phyloP scores from a whole-genome alignment of 2,113 vertebrate species.

The Saimiri boliviensis region DNA sequence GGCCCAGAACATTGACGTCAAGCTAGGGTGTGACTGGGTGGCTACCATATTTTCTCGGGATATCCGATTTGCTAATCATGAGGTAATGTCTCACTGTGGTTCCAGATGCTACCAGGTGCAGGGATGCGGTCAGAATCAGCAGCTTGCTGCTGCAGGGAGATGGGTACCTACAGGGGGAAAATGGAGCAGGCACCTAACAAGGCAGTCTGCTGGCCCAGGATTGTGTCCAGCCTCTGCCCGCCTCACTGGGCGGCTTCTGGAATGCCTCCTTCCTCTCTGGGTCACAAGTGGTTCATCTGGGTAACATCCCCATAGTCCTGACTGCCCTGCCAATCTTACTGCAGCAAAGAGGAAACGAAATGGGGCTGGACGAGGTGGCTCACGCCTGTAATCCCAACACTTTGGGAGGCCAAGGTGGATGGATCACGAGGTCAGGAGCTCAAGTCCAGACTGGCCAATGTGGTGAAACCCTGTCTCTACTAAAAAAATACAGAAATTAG shows the following conservation, averaged over 20 bases:
- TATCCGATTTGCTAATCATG: slow-evolving; percentile 96
- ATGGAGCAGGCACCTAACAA: background rate
- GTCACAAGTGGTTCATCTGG: background rate
- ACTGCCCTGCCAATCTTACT: background rate
- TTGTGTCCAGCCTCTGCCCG: background rate
- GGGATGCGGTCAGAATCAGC: accelerated
- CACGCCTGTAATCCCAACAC: too few species aligned
- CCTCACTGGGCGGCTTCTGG: background rate
- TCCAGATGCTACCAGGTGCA: too few species aligned
- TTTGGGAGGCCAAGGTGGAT: too few species aligned
- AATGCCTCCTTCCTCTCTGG: too few species aligned
- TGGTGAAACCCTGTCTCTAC: too few species aligned
- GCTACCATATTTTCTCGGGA: slow-evolving; percentile 96
- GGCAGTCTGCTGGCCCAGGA: background rate
- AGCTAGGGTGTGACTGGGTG: slow-evolving; percentile 96
- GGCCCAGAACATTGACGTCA: slow-evolving; percentile 91
- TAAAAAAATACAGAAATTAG: too few species aligned
- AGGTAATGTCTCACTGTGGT: slow-evolving; percentile 84
- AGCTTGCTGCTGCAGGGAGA: background rate
- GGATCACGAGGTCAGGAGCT: too few species aligned
- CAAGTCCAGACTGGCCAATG: too few species aligned
- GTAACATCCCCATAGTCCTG: background rate
- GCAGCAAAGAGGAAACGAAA: background rate
- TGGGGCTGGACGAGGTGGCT: background rate
- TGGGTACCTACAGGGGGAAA: background rate